phyloP scores from a whole-genome alignment of 2,113 vertebrate genomes.

The Polypterus bichir region DNA sequence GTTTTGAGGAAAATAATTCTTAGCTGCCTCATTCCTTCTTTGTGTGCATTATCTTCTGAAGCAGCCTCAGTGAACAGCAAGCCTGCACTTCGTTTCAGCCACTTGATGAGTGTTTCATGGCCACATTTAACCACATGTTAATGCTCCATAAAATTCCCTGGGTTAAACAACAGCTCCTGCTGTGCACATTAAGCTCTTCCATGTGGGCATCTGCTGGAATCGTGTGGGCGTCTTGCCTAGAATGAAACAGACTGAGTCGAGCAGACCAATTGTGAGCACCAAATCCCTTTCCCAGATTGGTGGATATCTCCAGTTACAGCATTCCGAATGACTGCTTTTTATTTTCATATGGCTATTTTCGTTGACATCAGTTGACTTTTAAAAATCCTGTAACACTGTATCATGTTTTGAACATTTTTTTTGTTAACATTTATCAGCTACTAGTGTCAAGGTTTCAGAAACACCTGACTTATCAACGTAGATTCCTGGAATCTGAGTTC shows the following conservation, averaged over 20 bases:
- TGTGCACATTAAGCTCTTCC: constrained; percentile 20
- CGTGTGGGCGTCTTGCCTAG: constrained; percentile 23
- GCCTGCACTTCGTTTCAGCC: constrained; percentile 1
- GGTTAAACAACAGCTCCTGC: constrained; percentile 14
- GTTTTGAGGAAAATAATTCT: too few relatives aligned
- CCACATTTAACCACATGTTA: constrained; percentile 10
- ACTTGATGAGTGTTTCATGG: constrained; percentile 13
- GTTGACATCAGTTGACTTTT: too few relatives aligned
- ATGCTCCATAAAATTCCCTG: constrained; percentile 15
- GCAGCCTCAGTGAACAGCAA: too few relatives aligned
- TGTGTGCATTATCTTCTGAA: too few relatives aligned
- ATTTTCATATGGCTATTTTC: background rate
- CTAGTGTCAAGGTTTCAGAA: background rate
- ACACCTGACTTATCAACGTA: background rate
- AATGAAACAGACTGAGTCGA: constrained; percentile 23
- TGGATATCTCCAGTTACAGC: constrained; percentile 19
- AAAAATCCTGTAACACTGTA: too few relatives aligned
- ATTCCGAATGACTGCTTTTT: constrained; percentile 12
- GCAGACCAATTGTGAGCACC: constrained; percentile 9
- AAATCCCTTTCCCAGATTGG: constrained; percentile 7
- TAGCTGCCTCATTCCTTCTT: too few relatives aligned
- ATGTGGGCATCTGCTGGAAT: constrained; percentile 15
- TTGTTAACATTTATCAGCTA: background rate
- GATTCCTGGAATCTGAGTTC: background rate
- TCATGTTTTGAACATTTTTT: background rate